Base-by-base conservation (phyloP, 2,113 vertebrate species). In the Oncorhynchus mykiss region DNA sequence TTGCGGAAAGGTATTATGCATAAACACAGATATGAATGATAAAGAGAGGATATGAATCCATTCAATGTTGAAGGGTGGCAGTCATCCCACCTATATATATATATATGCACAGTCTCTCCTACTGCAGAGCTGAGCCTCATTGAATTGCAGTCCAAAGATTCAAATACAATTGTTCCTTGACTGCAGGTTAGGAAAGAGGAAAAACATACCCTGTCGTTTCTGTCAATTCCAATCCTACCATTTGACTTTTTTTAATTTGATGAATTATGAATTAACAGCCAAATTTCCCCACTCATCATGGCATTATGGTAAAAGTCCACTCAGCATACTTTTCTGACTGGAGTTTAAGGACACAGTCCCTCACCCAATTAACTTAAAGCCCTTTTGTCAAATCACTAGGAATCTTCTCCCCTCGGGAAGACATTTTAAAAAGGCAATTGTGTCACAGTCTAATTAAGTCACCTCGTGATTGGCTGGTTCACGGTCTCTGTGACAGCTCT, bases 401-500 rank as follows among this genome's bases (percentile, higher is more conserved):
- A 88, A 87, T 87, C 83, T 80, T 80, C 49, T 86, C 90, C 91
- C 39, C 89, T 87, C 81, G 77, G 89, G 89, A 60, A 89, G 90
- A 85, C 77, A 88, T 90, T 92, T 90, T 88, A 90, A 80, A 88
- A 92, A 93, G 91, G 90, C 87, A 80, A 90, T 45, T 64, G 20
- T 74, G 39, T 66, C 45, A 51, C 18, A n/a, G 59, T 1, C 29
- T 71, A 78, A 82, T 71, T 51, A 71, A 18, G 45, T 9, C 9
- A 20, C 34, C 49, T 72, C 1, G 14, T 93, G 91, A 94, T 91
- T 93, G 92, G 91, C 91, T 92, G 90, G 91, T 91, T 92, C 90
- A 80, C 22, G 85, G 93, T 91, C 90, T 93, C 89, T 85, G 81
- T 94, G 92, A 94, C 93, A 94, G 93, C 81, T 93, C 82, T 95